Evolutionary conservation across 2,113 vertebrate genomes (phyloP), one percentile per base, ranked within the genome.

Genomic region (Heliornis fulica): DNA sequence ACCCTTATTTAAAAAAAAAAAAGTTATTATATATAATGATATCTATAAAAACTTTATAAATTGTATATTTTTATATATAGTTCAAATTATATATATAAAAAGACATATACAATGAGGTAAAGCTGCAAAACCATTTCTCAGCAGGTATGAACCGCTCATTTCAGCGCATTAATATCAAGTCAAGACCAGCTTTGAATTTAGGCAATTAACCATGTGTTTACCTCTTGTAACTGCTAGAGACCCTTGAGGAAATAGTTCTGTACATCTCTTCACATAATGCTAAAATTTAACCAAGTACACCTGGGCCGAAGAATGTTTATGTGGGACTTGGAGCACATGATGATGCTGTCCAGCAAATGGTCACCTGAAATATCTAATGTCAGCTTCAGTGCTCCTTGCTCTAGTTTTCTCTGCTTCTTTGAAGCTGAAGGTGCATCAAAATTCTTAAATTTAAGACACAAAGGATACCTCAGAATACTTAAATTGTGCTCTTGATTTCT

Each of bases 1-100:
- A 57, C 0, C 0, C 9, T 34, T 64, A 77, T 32, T 23, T 0
- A 21, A 57, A 76, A 79, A 51, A 32, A 8, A n/a, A n/a, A n/a
- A n/a, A n/a, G 3, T 46, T 45, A 29, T 41, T 3, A 7, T 32
- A 18, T 51, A 36, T 53, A n/a, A n/a, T n/a, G n/a, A 41, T 17
- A 38, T 2, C 25, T 36, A 5, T n/a, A 59, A 85, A 82, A 43
- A 3, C 3, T 43, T 38, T 10, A 38, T 1, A 50, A 17, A 9
- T 21, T 46, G 3, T 31, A 1, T 36, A 51, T 54, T 59, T 87
- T 31, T 45, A 20, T 22, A 20, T 31, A 51, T 23, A 38, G 51
- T 15, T 78, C 38, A 85, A 45, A 7, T 31, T 1, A 20, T 29
- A 48, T 2, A 14, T 43, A 14, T 23, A 70, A 25, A 48, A 23